phyloP scores from a whole-genome alignment of 2,888 invertebrate genomes.

The Acanthosepion pharaonis region DNA sequence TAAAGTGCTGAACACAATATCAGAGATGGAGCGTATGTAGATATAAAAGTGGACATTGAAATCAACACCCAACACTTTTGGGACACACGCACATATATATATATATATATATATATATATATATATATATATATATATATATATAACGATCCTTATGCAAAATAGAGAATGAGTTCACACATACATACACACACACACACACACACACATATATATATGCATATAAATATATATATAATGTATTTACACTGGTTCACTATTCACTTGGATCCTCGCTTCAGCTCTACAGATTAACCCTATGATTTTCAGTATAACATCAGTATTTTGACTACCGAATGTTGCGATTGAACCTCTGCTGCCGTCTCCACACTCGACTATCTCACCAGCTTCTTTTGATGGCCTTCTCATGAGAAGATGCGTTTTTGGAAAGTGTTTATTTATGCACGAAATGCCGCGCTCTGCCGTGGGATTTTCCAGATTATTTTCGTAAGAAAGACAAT shows the following conservation, averaged over 20 bases:
- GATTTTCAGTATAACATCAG: not conserved
- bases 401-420: not conserved
- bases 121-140: too few relatives aligned
- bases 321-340: not conserved
- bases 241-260: not conserved
- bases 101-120: too few relatives aligned
- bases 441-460: not conserved
- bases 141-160: too few relatives aligned
- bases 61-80: too few relatives aligned
- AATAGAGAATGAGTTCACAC: too few relatives aligned
- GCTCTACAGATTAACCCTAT: not conserved
- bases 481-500: not conserved
- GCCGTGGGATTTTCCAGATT: constrained; percentile 9
- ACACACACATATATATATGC: too few relatives aligned
- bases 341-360: not conserved
- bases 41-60: too few relatives aligned
- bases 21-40: too few relatives aligned
- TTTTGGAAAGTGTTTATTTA: not conserved
- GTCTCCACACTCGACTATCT: not conserved
- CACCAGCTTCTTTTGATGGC: not conserved
- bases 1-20: too few relatives aligned
- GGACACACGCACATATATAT: too few relatives aligned
- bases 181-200: too few relatives aligned
- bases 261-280: not conserved
- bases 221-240: too few relatives aligned